Percentiles rank a stretch among this genome's conserved stretches.
phyloP scores from a whole-genome alignment of 2,888 invertebrate species.

The Parnassius orleans region DNA sequence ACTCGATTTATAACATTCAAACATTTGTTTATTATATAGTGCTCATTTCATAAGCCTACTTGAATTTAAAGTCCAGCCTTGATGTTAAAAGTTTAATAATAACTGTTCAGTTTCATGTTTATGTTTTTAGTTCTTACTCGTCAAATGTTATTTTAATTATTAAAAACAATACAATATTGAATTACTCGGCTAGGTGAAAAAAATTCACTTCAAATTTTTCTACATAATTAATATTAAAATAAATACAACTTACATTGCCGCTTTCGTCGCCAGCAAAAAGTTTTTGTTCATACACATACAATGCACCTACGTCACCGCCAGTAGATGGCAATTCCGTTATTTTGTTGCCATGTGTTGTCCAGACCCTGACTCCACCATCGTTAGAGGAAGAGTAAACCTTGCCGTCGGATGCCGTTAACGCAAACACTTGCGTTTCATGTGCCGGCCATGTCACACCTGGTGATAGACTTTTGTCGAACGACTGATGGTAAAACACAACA shows the following conservation, averaged over 20 bases:
- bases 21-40: background rate
- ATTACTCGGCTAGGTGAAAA: too few species aligned
- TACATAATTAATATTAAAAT: background rate
- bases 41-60: too few species aligned
- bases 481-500: conserved; percentile 36
- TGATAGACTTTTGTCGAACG: conserved; percentile 54
- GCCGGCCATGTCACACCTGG: conserved; percentile 70
- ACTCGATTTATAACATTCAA: too few species aligned
- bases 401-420: conserved; percentile 76
- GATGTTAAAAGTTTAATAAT: too few species aligned
- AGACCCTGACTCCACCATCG: conserved; percentile 82
- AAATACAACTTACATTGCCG: conserved; percentile 80
- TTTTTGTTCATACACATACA: conserved; percentile 60
- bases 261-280: conserved; percentile 83
- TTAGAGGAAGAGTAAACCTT: conserved; percentile 82
- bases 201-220: background rate
- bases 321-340: conserved; percentile 56
- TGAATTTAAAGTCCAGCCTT: too few species aligned
- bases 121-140: too few species aligned
- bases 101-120: too few species aligned
- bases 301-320: conserved; percentile 60
- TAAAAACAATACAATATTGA: too few species aligned
- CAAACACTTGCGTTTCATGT: conserved; percentile 82
- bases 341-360: conserved; percentile 67
- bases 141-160: too few species aligned